Conservation (phyloP, 2,888 invertebrate genomes). For the Nymphalis polychloros region DNA sequence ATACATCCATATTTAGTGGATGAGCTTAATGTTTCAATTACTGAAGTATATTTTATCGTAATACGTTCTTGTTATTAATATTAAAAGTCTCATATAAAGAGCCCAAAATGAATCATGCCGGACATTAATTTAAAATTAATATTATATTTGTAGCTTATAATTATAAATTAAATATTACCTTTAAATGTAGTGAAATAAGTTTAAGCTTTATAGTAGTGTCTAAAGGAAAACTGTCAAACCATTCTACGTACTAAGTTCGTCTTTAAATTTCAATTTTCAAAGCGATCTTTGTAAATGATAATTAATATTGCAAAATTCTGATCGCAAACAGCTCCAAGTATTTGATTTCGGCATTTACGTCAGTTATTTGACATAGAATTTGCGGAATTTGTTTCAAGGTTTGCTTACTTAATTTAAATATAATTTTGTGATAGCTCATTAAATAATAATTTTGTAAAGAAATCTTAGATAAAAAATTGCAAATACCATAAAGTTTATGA, state of each 20-base stretch:
- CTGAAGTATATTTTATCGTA: too few relatives aligned
- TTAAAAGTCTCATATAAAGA: too few relatives aligned
- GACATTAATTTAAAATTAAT: too few relatives aligned
- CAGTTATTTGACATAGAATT: slow-evolving; percentile 42
- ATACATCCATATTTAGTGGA: neutral
- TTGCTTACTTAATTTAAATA: slow-evolving; percentile 26
- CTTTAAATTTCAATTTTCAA: slow-evolving; percentile 3
- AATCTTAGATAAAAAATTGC: neutral
- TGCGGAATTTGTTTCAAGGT: slow-evolving; percentile 26
- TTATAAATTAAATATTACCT: neutral
- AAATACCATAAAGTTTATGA: neutral
- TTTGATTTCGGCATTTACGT: slow-evolving; percentile 46
- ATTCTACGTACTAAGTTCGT: slow-evolving; percentile 2
- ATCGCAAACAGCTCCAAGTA: slow-evolving; percentile 34
- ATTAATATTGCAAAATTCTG: slow-evolving; percentile 35
- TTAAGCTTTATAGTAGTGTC: neutral
- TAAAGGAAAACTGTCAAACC: neutral
- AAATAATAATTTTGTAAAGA: slow-evolving; percentile 4
- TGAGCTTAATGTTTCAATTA: too few relatives aligned
- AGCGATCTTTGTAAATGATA: slow-evolving; percentile 18
- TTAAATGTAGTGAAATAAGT: slow-evolving; percentile 1
- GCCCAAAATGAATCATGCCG: too few relatives aligned
- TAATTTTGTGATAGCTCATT: slow-evolving; percentile 12
- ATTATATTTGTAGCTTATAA: neutral
- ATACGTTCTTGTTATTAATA: too few relatives aligned